Conservation (phyloP, 2,888 invertebrate species). For the Lasioglossum oenotherae region DNA sequence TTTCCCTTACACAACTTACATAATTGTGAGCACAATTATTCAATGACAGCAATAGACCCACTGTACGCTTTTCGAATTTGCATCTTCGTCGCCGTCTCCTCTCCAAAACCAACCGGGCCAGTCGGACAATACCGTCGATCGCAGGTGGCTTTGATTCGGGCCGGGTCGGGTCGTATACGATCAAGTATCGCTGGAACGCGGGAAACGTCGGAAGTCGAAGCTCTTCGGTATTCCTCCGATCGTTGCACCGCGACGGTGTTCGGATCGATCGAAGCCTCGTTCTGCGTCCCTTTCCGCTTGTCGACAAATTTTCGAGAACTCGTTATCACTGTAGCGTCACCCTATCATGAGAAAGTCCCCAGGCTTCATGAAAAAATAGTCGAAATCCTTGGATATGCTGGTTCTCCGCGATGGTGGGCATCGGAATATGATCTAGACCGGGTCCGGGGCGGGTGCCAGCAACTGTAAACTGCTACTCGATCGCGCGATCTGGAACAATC, state of each 20-base stretch:
- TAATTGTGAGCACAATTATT: no score
- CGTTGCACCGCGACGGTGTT: background rate
- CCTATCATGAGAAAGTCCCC: background rate
- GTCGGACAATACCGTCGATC: background rate
- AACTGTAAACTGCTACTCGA: conserved; percentile 83
- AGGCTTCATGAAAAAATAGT: conserved; percentile 67
- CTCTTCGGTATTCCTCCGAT: conserved; percentile 1
- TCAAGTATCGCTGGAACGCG: conserved; percentile 1
- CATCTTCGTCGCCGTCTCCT: background rate
- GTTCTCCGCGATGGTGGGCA: background rate
- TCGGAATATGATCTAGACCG: conserved; percentile 73
- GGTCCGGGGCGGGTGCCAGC: conserved; percentile 81
- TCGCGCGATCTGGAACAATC: conserved; percentile 79
- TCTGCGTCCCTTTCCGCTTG: background rate
- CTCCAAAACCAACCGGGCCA: background rate
- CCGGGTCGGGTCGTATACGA: background rate
- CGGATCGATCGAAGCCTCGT: background rate
- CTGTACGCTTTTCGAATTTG: background rate
- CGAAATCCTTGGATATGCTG: conserved; percentile 31
- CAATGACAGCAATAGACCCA: background rate
- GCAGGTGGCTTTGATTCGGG: background rate
- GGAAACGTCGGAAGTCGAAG: background rate
- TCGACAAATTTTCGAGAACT: background rate
- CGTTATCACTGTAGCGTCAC: background rate
- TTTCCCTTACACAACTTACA: no score